Conservation (phyloP, 2,888 invertebrate genomes). For the Tetragnatha montana region DNA sequence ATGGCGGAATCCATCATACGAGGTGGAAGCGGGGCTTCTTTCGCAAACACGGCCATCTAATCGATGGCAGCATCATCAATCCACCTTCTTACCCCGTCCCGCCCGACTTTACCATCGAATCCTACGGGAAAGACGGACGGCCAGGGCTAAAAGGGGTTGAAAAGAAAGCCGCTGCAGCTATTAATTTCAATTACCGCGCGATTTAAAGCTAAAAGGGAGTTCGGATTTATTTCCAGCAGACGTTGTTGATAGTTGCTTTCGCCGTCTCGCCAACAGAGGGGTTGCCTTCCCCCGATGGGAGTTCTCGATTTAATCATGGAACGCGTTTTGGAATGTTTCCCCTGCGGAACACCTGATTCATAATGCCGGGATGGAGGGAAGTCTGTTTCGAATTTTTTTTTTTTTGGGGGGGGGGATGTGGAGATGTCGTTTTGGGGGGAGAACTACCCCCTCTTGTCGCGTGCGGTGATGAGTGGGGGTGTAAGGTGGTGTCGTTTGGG, state of each 20-base stretch:
- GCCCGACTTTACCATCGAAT: slow-evolving; percentile 3
- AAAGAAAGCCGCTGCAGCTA: slow-evolving; percentile 8
- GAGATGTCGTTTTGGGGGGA: background rate
- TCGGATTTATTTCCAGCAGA: slow-evolving; percentile 25
- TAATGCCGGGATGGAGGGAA: slow-evolving; percentile 5
- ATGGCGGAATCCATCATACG: background rate
- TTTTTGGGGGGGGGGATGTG: background rate
- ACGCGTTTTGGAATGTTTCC: slow-evolving; percentile 5
- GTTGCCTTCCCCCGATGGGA: slow-evolving; percentile 35
- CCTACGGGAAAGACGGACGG: slow-evolving; percentile 1
- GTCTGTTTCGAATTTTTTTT: background rate
- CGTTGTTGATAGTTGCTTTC: slow-evolving; percentile 38
- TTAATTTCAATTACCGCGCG: slow-evolving; percentile 57
- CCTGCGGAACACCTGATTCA: slow-evolving; percentile 21
- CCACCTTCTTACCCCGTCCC: background rate
- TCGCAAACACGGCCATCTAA: background rate
- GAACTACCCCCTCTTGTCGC: background rate
- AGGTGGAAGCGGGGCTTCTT: background rate
- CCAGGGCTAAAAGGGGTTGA: background rate
- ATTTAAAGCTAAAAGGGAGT: slow-evolving; percentile 39
- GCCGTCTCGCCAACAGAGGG: slow-evolving; percentile 29
- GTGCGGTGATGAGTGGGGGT: background rate
- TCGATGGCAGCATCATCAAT: slow-evolving; percentile 27
- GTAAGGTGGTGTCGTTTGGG: background rate
- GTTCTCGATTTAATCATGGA: slow-evolving; percentile 55